Percentiles rank a stretch among this genome's conserved stretches.
Conservation (phyloP, 2,797 vertebrate genomes). For the Coreius guichenoti region DNA sequence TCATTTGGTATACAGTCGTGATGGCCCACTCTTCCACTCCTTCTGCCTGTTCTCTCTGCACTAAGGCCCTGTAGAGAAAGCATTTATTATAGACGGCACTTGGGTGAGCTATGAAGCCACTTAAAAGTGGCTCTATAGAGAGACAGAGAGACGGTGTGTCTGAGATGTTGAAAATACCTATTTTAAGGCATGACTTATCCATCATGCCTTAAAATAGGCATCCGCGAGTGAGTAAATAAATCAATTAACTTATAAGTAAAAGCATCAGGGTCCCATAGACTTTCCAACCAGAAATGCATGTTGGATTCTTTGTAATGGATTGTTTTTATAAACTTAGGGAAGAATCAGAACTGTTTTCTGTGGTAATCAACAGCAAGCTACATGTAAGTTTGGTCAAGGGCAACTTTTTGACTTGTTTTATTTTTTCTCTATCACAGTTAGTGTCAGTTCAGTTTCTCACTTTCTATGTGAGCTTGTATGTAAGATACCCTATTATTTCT, state of each 20-base stretch:
- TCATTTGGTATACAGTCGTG: slow-evolving; percentile 64
- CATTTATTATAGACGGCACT: slow-evolving; percentile 1
- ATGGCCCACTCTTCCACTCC: slow-evolving; percentile 56
- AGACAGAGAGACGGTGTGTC: background rate
- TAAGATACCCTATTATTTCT: slow-evolving; percentile 55
- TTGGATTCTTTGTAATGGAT: background rate
- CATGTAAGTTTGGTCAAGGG: background rate
- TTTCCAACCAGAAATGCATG: background rate
- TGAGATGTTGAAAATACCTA: background rate
- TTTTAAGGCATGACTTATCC: background rate
- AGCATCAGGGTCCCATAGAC: background rate
- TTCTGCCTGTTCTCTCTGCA: slow-evolving; percentile 60
- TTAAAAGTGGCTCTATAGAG: background rate
- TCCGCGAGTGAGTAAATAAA: background rate
- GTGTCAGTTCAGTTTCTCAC: background rate
- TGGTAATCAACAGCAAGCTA: background rate
- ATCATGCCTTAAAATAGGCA: background rate
- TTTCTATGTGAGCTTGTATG: slow-evolving; percentile 21
- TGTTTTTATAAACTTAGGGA: background rate
- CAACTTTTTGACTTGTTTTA: background rate
- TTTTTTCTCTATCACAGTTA: background rate
- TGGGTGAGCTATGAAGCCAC: background rate
- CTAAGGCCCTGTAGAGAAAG: slow-evolving; percentile 52
- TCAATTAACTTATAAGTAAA: background rate
- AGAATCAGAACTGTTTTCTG: background rate